A percentile compares a stretch with the other conserved stretches of the same genome.
Evolutionary conservation across 2,888 invertebrate genomes (phyloP).

Genomic region (Erpobdella octoculata): DNA sequence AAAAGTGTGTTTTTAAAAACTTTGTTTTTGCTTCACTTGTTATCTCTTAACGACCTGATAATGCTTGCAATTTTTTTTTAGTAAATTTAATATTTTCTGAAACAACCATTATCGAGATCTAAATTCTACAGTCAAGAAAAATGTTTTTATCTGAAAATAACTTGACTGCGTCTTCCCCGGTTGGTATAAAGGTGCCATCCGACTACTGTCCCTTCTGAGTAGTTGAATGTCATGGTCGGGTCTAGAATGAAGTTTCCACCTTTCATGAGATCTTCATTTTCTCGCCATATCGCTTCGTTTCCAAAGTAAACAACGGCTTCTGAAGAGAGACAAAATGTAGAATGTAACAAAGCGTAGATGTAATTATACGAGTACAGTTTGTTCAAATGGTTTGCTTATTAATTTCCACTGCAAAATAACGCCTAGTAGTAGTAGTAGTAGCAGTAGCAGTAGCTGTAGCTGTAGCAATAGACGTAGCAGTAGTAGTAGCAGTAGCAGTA

Average conservation of each 20-base stretch:
- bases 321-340: neutral
- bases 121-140: no score
- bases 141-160: no score
- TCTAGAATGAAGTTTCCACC: slow-evolving; percentile 30
- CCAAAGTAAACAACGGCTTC: slow-evolving; percentile 29
- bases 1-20: no score
- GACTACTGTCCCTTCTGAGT: slow-evolving; percentile 26
- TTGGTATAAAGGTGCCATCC: slow-evolving; percentile 33
- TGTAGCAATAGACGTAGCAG: neutral
- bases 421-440: neutral
- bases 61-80: no score
- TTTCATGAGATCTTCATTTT: slow-evolving; percentile 32
- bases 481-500: slow-evolving; percentile 8
- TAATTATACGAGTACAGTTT: no score
- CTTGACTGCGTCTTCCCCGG: slow-evolving; percentile 28
- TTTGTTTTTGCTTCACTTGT: no score
- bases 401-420: no score
- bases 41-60: no score
- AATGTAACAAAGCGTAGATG: no score
- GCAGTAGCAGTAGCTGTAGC: neutral
- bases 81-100: neutral
- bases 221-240: slow-evolving; percentile 21
- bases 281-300: slow-evolving; percentile 28
- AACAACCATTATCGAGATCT: no score
- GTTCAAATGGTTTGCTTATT: no score